Evolutionary conservation across 2,113 vertebrate genomes (phyloP).

Genomic region (Cynopterus brachyotis): DNA sequence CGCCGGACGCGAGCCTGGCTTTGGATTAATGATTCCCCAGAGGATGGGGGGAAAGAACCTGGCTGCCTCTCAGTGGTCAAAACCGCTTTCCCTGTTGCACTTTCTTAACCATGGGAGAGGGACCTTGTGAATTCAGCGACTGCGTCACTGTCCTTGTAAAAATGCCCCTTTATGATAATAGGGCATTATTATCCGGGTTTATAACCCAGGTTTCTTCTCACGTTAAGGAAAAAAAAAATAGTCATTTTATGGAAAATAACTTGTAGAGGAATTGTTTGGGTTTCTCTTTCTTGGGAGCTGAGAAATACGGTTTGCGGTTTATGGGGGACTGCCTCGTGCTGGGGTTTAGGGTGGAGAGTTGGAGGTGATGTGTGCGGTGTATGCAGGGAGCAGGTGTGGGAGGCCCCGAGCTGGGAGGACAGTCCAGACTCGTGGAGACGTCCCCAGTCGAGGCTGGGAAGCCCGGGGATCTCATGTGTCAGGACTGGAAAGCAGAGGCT

Average conservation of each 20-base stretch:
- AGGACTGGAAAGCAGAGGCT: background rate
- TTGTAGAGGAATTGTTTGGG: background rate
- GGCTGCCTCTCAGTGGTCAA: background rate
- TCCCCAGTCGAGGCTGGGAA: background rate
- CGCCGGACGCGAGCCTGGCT: background rate
- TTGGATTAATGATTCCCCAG: conserved; percentile 51
- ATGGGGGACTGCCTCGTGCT: rapidly evolving
- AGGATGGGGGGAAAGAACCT: background rate
- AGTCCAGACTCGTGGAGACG: background rate
- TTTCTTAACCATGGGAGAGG: background rate
- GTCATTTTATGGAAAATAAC: background rate
- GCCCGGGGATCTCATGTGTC: background rate
- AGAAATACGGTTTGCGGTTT: background rate
- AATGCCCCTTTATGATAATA: background rate
- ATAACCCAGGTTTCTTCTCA: background rate
- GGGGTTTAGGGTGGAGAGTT: background rate
- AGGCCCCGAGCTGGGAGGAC: background rate
- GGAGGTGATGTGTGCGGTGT: rapidly evolving
- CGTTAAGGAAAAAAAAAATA: background rate
- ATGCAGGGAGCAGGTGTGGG: too few species aligned
- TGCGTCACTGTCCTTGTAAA: background rate
- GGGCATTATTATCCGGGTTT: too few species aligned
- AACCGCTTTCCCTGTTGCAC: background rate
- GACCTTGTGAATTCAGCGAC: background rate
- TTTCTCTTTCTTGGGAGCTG: background rate